Evolutionary conservation across 2,113 vertebrate species (phyloP).

Genomic region (Bagarius yarrelli): DNA sequence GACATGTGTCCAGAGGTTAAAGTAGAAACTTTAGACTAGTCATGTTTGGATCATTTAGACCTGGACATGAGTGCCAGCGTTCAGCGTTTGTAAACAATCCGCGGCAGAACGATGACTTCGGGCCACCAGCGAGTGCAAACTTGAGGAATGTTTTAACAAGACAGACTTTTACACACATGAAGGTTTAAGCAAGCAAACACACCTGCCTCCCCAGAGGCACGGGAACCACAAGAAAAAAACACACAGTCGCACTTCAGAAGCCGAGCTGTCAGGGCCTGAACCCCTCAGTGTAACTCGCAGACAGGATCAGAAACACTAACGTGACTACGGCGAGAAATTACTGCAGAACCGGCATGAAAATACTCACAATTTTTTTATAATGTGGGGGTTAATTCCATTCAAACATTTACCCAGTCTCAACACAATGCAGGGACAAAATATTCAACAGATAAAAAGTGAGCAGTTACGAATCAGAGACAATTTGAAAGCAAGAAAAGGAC

Average conservation of each 20-base stretch:
- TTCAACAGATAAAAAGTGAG: background rate
- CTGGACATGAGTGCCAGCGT: background rate
- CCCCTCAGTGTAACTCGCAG: background rate
- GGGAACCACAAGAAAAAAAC: background rate
- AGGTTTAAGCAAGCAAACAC: conserved; percentile 43
- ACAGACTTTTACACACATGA: conserved; percentile 32
- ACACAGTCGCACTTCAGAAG: conserved; percentile 7
- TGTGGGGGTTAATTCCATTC: no score
- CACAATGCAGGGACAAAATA: background rate
- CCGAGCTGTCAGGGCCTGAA: background rate
- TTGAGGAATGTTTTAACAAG: conserved; percentile 65
- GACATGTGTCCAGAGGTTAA: background rate
- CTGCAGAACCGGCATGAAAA: no score
- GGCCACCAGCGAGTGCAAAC: conserved; percentile 40
- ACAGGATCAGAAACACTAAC: background rate
- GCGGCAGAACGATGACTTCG: background rate
- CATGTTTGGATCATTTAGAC: no score
- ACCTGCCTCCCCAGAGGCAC: conserved; percentile 37
- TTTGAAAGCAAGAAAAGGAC: no score
- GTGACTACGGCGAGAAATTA: background rate
- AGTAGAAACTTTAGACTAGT: background rate
- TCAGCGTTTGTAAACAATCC: background rate
- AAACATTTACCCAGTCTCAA: background rate
- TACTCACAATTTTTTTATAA: no score
- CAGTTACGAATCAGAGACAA: background rate